phyloP scores from a whole-genome alignment of 64 coral and sea anemone genomes.

The Montipora capricornis region DNA sequence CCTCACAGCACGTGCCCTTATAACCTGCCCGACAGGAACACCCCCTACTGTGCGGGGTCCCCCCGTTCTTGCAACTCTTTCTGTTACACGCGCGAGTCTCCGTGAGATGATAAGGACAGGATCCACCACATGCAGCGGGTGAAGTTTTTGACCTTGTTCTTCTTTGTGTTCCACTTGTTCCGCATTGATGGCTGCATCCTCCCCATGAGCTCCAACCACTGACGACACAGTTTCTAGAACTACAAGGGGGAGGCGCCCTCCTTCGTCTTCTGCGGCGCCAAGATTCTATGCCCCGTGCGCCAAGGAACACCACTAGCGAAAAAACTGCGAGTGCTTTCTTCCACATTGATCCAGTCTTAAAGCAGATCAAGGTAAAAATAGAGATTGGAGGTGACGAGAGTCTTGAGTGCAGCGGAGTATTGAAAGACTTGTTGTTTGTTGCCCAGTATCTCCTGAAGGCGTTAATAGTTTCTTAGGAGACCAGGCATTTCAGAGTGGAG shows the following conservation, averaged over 20 bases:
- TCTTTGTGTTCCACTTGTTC: slow-evolving; percentile 32
- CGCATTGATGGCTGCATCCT: slow-evolving; percentile 34
- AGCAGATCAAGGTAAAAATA: too few species aligned
- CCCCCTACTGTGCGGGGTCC: slow-evolving; percentile 20
- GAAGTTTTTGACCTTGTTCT: slow-evolving; percentile 14
- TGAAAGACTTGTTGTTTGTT: too few species aligned
- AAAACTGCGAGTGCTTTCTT: not conserved
- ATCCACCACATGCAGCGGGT: slow-evolving; percentile 17
- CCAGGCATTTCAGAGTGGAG: too few species aligned
- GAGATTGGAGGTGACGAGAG: too few species aligned
- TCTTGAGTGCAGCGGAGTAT: too few species aligned
- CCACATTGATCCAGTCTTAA: not conserved
- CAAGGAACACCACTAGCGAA: not conserved
- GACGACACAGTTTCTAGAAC: not conserved
- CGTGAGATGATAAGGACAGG: slow-evolving; percentile 18
- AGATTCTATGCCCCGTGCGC: not conserved
- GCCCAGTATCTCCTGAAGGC: too few species aligned
- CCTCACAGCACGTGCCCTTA: slow-evolving; percentile 46
- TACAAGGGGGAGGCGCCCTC: slow-evolving; percentile 7
- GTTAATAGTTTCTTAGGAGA: too few species aligned
- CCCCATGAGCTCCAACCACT: slow-evolving; percentile 3
- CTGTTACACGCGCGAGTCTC: slow-evolving; percentile 44
- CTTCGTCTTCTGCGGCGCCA: slow-evolving; percentile 23
- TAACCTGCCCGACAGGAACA: slow-evolving; percentile 42
- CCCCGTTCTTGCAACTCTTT: slow-evolving; percentile 36